These are phyloP conservation scores for Drosophila mayaguana DNA, from an alignment of 2,888 invertebrate species.

Conservation along the genomic window DNA sequence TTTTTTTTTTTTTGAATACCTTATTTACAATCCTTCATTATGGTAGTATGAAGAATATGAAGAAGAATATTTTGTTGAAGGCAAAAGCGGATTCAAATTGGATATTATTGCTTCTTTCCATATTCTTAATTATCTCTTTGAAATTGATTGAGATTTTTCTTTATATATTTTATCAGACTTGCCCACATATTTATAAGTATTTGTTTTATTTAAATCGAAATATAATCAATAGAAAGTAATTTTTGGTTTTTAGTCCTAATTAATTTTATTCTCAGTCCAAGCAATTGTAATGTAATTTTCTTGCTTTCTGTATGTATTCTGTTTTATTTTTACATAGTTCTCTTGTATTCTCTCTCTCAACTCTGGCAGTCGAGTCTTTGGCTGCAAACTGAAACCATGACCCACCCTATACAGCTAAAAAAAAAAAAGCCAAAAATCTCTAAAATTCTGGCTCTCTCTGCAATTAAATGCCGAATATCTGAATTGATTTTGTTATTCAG, in stretches of 20 bases:
- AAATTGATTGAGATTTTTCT: no score
- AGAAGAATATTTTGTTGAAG: no score
- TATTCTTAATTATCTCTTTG: no score
- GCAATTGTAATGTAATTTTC: not conserved
- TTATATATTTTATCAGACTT: not conserved
- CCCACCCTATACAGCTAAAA: conserved; percentile 25
- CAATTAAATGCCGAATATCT: conserved; percentile 61
- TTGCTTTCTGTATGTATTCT: not conserved
- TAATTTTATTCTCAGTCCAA: not conserved
- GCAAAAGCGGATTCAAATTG: no score
- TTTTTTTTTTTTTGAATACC: no score
- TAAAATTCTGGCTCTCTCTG: not conserved
- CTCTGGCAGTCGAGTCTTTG: not conserved
- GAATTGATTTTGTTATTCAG: conserved; percentile 15
- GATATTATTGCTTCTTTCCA: no score
- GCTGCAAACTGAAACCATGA: conserved; percentile 7
- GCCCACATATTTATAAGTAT: no score
- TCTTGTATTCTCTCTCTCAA: not conserved
- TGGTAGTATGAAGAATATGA: no score
- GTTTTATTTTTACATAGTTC: not conserved
- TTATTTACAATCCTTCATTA: no score
- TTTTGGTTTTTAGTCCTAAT: not conserved
- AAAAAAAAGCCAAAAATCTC: conserved; percentile 9
- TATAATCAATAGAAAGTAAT: not conserved
- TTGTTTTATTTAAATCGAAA: not conserved